These are phyloP conservation scores for mouse (Mus musculus) DNA, from an alignment of 2,113 vertebrate species.

Conservation along the genomic window GRCm39 chr9:123556501-123557000, in stretches of 20 bases:
- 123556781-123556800: background rate
- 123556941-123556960: background rate
- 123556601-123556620: background rate
- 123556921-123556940: background rate
- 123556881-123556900: background rate
- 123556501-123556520: background rate
- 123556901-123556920: background rate
- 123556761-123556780: background rate
- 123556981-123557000: background rate
- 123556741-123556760: background rate
- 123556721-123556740: background rate
- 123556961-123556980: background rate
- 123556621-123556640: background rate
- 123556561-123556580: background rate
- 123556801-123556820: background rate
- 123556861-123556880: background rate
- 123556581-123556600: background rate
- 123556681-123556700: background rate
- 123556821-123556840: background rate
- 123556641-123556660: background rate
- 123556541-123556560: background rate
- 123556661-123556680: background rate
- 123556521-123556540: background rate
- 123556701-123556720: background rate
- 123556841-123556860: background rate